Evolutionary conservation across 2,888 invertebrate species (phyloP).

Genomic region (Apamea anceps): DNA sequence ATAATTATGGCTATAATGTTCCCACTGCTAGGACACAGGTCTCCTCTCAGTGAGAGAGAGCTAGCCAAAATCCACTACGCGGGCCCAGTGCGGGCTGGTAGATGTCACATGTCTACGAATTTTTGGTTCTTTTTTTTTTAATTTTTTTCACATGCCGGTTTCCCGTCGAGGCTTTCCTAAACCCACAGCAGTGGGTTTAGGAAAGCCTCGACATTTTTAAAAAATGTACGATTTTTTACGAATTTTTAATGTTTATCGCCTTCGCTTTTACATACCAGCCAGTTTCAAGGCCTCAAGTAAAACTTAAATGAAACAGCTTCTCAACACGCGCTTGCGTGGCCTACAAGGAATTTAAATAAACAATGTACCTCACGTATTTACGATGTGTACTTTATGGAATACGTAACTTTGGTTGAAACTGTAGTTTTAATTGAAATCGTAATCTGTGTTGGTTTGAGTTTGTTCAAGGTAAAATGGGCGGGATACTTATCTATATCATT

Average conservation of each 20-base stretch:
- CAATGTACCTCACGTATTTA: constrained; percentile 48
- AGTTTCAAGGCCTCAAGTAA: constrained; percentile 60
- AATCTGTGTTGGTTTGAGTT: constrained; percentile 12
- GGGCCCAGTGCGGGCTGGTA: background rate
- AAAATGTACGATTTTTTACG: background rate
- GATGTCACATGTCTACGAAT: background rate
- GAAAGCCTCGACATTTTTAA: too few relatives aligned
- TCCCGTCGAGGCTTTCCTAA: background rate
- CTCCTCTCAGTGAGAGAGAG: background rate
- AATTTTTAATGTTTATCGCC: background rate
- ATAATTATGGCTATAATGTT: background rate
- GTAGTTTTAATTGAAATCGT: constrained; percentile 37
- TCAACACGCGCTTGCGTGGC: constrained; percentile 72
- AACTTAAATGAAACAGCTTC: constrained; percentile 76
- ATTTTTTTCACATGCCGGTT: background rate
- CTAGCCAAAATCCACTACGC: background rate
- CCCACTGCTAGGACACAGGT: background rate
- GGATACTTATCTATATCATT: background rate
- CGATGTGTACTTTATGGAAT: constrained; percentile 44
- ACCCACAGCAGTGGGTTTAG: background rate
- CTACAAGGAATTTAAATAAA: constrained; percentile 69
- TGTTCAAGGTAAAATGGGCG: background rate
- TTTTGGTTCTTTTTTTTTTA: background rate
- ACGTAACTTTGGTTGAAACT: constrained; percentile 24
- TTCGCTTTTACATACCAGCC: constrained; percentile 36